A percentile compares a stretch with the other conserved stretches of the same genome.
Conservation (phyloP, 2,797 vertebrate species). For the Sebastes melanostomus region DNA sequence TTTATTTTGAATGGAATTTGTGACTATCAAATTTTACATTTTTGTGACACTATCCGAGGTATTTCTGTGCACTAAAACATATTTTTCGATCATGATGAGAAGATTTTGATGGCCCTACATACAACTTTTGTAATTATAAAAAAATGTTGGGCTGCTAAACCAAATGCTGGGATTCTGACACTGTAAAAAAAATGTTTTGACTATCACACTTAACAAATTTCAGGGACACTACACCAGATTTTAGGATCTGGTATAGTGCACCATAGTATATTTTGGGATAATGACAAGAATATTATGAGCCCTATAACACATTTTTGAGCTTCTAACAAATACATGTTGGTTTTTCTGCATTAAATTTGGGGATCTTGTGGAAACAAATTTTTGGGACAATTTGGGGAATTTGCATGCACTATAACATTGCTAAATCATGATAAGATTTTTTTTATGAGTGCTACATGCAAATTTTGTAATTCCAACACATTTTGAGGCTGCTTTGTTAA, state of each 20-base stretch:
- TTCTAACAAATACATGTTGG: neutral
- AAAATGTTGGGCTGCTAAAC: neutral
- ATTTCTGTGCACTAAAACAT: neutral
- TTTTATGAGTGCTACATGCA: too few relatives aligned
- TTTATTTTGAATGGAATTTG: neutral
- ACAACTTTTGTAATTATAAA: neutral
- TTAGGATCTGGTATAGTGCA: neutral
- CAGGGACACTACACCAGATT: neutral
- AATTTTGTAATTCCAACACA: too few relatives aligned
- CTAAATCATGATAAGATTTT: neutral
- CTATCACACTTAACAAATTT: neutral
- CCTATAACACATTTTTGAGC: too few relatives aligned
- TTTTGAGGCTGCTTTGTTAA: neutral
- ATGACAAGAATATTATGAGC: neutral
- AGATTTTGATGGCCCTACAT: neutral
- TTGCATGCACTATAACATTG: neutral
- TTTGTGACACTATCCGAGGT: neutral
- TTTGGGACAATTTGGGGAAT: neutral
- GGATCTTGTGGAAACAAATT: neutral
- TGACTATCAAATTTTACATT: too few relatives aligned
- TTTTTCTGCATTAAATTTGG: fast-evolving
- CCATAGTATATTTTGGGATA: neutral
- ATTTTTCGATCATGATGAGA: neutral
- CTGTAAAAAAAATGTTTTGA: neutral
- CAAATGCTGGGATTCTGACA: neutral